Evolutionary conservation across 2,113 vertebrate genomes (phyloP), one percentile per base, ranked within the genome.

Genomic region (Nibea albiflora): DNA sequence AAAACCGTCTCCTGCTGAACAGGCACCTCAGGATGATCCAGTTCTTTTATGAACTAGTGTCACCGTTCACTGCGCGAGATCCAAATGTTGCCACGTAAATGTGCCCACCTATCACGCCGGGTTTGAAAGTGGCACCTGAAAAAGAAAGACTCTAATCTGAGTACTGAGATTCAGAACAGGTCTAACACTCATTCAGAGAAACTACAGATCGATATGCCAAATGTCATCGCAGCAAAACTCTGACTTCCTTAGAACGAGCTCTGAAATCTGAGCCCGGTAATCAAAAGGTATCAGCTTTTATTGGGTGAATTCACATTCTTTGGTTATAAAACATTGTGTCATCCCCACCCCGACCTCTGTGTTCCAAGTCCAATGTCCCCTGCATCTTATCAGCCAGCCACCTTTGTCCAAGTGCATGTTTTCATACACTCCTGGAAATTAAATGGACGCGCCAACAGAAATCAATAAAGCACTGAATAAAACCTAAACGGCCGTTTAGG

Each of bases 281-380:
- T 57, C 5, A 17, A 39, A 28, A 50, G 58, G 15, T 50, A 22
- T 49, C 0, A 9, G 0, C 44, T 73, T 73, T 72, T 75, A 78
- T 67, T 42, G 60, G 15, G 31, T 31, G 52, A 88, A 85, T 66
- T 66, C 2, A 62, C 8, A 57, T 19, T 74, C 28, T 72, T 26
- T 24, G 35, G 42, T 61, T 42, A 6, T 88, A 81, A 86, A 88
- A 73, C 15, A 10, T 16, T 72, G 73, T 81, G 83, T 90, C 88
- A 84, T 92, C 88, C 74, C 60, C 70, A 31, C 72, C 44, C 68
- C 70, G 26, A 78, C 72, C 71, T 80, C 81, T 76, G 71, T 62
- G 76, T 42, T 67, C 35, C 81, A 81, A 90, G 95, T 95, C 90
- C 94, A 95, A 95, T 86, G 94, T 93, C 86, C 94, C 80, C 71